Evolutionary conservation across 2,888 invertebrate genomes (phyloP), one percentile per base, ranked within the genome.

Genomic region (Sthenelais limicola): DNA sequence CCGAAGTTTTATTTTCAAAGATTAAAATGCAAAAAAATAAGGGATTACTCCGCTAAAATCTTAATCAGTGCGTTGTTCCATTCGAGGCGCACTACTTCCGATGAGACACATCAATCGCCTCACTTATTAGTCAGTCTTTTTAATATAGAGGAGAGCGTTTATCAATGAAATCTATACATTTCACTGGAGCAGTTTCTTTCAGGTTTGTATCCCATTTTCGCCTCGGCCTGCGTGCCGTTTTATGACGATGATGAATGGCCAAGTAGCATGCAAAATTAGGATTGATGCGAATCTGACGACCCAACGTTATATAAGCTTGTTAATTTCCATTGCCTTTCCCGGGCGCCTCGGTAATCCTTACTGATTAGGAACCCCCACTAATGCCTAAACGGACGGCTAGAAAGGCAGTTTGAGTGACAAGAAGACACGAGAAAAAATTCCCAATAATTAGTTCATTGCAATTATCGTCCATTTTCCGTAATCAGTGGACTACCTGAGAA

Each of bases 211-310:
- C n/a, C n/a, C n/a, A n/a, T n/a, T n/a, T n/a, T n/a, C n/a, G n/a
- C n/a, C n/a, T n/a, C n/a, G n/a, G n/a, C n/a, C n/a, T n/a, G n/a
- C n/a, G n/a, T 56, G 56, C 33, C 56, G 30, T 30, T 56, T 56
- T 56, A 56, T 56, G 56, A 56, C 56, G 18, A 56, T 56, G 56
- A 56, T 56, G 56, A 56, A 56, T 56, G 56, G 32, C 32, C 30
- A 30, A n/a, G 56, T 56, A 33, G 56, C 56, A 56, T 56, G 56
- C 32, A 32, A 33, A 56, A 56, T 56, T 56, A 56, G 56, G 56
- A 56, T 56, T 56, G 56, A 56, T 56, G 56, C 33, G 56, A 56
- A 56, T 56, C 56, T 56, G 56, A 56, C 56, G 56, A 56, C 56
- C 56, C 32, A 18, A 30, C 30, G 56, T 56, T 56, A 56, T 56